A percentile compares a stretch with the other conserved stretches of the same genome.
Evolutionary conservation across 2,797 vertebrate genomes (phyloP).

Genomic region (Diceros bicornis): DNA sequence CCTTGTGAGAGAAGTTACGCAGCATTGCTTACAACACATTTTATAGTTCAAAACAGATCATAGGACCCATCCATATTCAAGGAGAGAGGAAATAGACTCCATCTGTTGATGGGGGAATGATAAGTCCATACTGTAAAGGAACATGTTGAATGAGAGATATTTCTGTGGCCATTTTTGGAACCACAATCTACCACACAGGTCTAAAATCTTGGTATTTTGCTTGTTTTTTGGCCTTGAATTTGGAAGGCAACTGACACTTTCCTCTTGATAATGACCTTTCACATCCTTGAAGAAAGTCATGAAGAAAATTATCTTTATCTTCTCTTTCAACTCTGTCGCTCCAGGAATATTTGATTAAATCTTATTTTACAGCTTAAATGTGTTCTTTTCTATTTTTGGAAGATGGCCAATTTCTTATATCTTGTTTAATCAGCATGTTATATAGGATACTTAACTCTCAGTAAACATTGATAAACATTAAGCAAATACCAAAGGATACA

Average conservation of each 20-base stretch:
- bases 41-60: conserved; percentile 44
- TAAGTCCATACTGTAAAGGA: not conserved
- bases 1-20: not conserved
- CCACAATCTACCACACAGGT: not conserved
- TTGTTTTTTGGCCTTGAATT: conserved; percentile 6
- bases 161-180: conserved; percentile 4
- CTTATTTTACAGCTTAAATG: conserved; percentile 38
- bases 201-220: not conserved
- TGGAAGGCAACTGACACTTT: not conserved
- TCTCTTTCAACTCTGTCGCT: not conserved
- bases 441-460: not conserved
- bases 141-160: not conserved
- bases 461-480: not conserved
- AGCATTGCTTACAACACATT: not conserved
- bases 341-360: not conserved
- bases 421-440: not conserved
- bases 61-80: not conserved
- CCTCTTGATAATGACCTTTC: not conserved
- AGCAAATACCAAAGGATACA: not conserved
- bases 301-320: conserved; percentile 1
- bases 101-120: not conserved
- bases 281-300: not conserved
- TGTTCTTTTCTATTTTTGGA: conserved; percentile 25
- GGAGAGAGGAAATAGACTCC: not conserved
- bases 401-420: not conserved